Base-by-base conservation (phyloP, 2,113 vertebrate genomes). In the Hemibagrus wyckioides region DNA sequence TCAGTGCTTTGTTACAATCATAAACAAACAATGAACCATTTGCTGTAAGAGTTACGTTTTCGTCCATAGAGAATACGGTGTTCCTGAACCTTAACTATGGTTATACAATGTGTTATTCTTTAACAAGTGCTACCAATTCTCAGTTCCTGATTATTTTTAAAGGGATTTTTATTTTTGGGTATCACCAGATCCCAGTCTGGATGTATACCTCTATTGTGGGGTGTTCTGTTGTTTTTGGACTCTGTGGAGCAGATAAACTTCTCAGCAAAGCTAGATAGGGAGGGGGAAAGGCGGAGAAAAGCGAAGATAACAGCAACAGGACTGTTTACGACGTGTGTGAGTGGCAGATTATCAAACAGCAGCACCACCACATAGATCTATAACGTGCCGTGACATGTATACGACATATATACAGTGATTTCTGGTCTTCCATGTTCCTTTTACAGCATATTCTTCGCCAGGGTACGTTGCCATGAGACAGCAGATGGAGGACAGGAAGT, bases 401-500 rank as follows among this genome's bases (percentile, higher is more conserved):
- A 52, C 0, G 48, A 48, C 48, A 48, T 28, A 28, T 21, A 14
- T 57, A 19, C 48, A 13, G 1, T 23, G 30, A 57, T 80, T 39
- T 54, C 21, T 57, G 39, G 79, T 77, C 13, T 50, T 75, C 28
- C 21, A 79, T 36, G 13, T 36, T 73, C 15, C 4, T 56, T 10
- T 36, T 14, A 0, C 10, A 28, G 14, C 30, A 39, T 80, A 30
- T 77, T 77, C 4, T 30, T 3, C 17, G n/a, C n/a, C 71, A 56
- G 77, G 19, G 6, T 8, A 21, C 4, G 59, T 9, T 80, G 75
- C 73, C 21, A 63, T 63, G 28, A 90, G 75, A 85, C 75, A 65
- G 65, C 54, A 63, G 61, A 90, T n/a, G 59, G 73, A 86, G 52
- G 84, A 75, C 63, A 88, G 89, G 85, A 86, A 90, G 85, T 44